phyloP scores from a whole-genome alignment of 2,888 invertebrate species.

The Aplocera efformata region DNA sequence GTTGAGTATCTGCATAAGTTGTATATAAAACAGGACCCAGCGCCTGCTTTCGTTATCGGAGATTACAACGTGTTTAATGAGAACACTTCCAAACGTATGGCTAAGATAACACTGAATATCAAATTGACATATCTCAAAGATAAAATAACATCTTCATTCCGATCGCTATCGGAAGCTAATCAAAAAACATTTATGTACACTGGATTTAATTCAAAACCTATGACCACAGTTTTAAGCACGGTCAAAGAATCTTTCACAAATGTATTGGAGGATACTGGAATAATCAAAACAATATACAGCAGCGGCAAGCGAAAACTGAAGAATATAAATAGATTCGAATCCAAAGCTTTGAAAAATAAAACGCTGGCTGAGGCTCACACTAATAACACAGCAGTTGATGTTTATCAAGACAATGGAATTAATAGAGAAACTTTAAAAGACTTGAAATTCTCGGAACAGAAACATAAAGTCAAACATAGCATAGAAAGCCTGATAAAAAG shows the following conservation, averaged over 20 bases:
- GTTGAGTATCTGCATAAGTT: conserved; percentile 47
- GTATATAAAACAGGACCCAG: conserved; percentile 20
- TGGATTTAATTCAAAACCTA: conserved; percentile 22
- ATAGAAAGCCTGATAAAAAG: conserved; percentile 39
- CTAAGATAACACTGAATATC: conserved; percentile 46
- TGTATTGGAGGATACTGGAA: conserved; percentile 30
- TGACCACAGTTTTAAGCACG: conserved; percentile 19
- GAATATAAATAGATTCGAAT: conserved; percentile 10
- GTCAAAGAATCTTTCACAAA: conserved; percentile 15
- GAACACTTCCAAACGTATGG: conserved; percentile 49
- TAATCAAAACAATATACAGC: conserved; percentile 42
- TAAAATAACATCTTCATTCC: conserved; percentile 29
- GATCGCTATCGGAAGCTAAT: conserved; percentile 25
- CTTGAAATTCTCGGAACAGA: conserved; percentile 1
- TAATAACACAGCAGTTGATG: neutral
- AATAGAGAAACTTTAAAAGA: neutral
- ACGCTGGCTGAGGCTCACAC: conserved; percentile 3
- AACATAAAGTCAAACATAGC: conserved; percentile 11
- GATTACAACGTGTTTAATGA: conserved; percentile 53
- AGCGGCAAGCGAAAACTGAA: conserved; percentile 28
- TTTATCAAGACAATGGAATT: neutral
- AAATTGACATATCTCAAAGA: conserved; percentile 47
- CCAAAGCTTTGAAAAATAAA: conserved; percentile 11
- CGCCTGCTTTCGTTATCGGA: conserved; percentile 35
- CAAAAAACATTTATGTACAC: conserved; percentile 24